Conservation (phyloP, 2,113 vertebrate species). For the Dipodomys stephensi region DNA sequence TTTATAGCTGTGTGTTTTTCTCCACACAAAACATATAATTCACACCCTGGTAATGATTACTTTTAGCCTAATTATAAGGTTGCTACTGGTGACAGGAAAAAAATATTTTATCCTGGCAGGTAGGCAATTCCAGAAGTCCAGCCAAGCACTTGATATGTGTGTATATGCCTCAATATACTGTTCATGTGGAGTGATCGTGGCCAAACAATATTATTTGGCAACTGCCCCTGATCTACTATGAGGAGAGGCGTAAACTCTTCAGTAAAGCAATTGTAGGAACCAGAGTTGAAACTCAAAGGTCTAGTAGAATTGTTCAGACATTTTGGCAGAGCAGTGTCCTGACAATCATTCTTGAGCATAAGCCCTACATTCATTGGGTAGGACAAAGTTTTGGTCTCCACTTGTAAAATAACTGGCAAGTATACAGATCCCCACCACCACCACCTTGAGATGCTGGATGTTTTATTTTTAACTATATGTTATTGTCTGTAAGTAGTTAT, state of each 20-base stretch:
- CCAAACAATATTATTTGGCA: conserved; percentile 40
- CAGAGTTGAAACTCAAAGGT: neutral
- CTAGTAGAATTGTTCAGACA: neutral
- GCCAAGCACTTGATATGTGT: conserved; percentile 53
- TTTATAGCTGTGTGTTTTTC: neutral
- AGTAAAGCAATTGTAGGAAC: neutral
- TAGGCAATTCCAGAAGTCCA: conserved; percentile 46
- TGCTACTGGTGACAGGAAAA: conserved; percentile 58
- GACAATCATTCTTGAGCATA: neutral
- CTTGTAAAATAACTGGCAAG: neutral
- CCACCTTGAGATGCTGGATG: no score
- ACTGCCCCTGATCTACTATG: neutral
- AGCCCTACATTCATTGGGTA: neutral
- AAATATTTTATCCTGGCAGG: conserved; percentile 29
- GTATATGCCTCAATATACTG: neutral
- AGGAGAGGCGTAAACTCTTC: neutral
- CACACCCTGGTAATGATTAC: conserved; percentile 64
- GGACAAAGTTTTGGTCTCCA: neutral
- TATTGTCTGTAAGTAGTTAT: no score
- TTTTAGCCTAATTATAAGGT: conserved; percentile 62
- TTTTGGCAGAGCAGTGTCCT: neutral
- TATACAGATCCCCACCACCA: no score
- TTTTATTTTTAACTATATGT: no score
- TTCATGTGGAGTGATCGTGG: neutral
- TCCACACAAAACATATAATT: conserved; percentile 44